Evolutionary conservation across 2,113 vertebrate genomes (phyloP).

Genomic region (Pelvicachromis taeniatus): DNA sequence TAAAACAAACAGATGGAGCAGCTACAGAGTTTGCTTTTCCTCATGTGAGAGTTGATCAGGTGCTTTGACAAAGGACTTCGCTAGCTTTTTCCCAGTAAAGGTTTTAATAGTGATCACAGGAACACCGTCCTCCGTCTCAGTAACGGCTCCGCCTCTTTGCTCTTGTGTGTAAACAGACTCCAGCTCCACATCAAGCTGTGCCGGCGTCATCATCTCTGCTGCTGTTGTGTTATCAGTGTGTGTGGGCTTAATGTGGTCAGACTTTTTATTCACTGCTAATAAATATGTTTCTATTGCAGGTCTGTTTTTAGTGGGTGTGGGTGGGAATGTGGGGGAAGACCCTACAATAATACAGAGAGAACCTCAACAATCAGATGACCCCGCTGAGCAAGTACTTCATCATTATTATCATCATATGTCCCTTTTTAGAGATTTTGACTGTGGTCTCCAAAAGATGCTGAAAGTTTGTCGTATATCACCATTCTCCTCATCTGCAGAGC

Average conservation of each 20-base stretch:
- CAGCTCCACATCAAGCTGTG: neutral
- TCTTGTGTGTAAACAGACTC: neutral
- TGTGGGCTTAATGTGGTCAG: rapidly evolving
- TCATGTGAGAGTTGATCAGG: neutral
- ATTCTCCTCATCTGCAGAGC: neutral
- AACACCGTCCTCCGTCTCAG: neutral
- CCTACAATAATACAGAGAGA: rapidly evolving
- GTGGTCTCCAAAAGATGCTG: neutral
- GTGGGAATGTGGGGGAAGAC: rapidly evolving
- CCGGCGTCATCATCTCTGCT: neutral
- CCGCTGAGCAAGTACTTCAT: rapidly evolving
- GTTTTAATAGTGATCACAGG: neutral
- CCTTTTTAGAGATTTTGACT: neutral
- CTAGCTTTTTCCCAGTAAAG: neutral
- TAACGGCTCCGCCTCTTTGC: neutral
- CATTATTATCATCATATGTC: neutral
- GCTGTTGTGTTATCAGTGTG: neutral
- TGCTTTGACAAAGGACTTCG: neutral
- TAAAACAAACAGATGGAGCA: too few species aligned
- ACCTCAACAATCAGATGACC: neutral
- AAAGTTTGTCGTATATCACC: rapidly evolving
- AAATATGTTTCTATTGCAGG: neutral
- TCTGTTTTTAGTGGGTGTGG: neutral
- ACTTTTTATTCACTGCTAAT: neutral
- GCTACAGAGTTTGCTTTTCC: neutral